Conservation (phyloP, 2,113 vertebrate species). For the Corythaixoides concolor region DNA sequence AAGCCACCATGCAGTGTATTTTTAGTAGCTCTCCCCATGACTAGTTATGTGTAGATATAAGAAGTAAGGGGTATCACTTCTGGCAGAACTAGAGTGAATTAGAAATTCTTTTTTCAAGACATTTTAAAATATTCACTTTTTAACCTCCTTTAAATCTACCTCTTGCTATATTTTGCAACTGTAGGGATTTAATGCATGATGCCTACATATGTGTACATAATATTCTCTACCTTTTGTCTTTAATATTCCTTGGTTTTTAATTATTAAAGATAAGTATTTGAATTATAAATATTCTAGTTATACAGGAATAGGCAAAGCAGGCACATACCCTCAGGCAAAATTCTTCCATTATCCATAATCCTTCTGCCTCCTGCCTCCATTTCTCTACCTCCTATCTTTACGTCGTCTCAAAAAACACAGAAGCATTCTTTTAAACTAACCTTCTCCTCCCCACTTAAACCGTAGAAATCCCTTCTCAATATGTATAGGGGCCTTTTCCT, state of each 20-base stretch:
- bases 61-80: conserved; percentile 73
- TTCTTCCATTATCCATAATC: conserved; percentile 99
- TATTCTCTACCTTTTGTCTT: conserved; percentile 93
- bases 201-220: conserved; percentile 87
- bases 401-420: conserved; percentile 92
- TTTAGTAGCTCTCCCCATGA: conserved; percentile 73
- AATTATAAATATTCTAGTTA: conserved; percentile 99
- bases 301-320: conserved; percentile 99
- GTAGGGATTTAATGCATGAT: conserved; percentile 84
- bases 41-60: conserved; percentile 74
- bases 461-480: conserved; percentile 89
- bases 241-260: conserved; percentile 99
- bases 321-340: conserved; percentile 97
- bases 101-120: conserved; percentile 80
- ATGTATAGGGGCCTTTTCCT: conserved; percentile 92
- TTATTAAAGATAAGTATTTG: conserved; percentile 99
- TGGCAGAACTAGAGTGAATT: conserved; percentile 79
- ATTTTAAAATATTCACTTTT: conserved; percentile 80
- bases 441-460: conserved; percentile 90
- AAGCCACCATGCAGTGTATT: conserved; percentile 71
- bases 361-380: conserved; percentile 96
- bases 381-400: conserved; percentile 94
- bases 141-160: conserved; percentile 80
- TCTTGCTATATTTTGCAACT: conserved; percentile 84
- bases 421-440: conserved; percentile 96